phyloP scores from a whole-genome alignment of 1,140 invertebrate species.

The Caenorhabditis brenneri region DNA sequence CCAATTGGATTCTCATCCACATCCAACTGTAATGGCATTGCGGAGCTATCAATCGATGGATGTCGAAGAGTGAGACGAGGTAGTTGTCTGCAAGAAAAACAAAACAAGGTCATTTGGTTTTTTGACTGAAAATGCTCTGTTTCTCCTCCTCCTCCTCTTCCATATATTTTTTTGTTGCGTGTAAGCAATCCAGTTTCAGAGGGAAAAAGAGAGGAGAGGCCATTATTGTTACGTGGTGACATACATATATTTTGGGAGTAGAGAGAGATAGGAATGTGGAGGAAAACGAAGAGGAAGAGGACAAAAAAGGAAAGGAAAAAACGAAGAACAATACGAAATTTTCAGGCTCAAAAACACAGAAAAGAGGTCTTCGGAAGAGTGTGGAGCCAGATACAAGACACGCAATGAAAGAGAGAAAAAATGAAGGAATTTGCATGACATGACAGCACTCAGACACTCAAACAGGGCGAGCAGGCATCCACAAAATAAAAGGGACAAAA shows the following conservation, averaged over 20 bases:
- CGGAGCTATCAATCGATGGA: conserved; percentile 42
- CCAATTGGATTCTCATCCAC: conserved; percentile 28
- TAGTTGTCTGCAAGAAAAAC: conserved; percentile 44
- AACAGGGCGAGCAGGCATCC: neutral
- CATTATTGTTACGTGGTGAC: neutral
- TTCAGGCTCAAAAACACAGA: neutral
- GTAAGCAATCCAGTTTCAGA: neutral
- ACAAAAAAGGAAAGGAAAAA: neutral
- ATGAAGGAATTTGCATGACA: neutral
- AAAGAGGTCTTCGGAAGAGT: neutral
- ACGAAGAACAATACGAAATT: neutral
- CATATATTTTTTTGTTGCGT: neutral
- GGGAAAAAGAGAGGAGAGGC: no score
- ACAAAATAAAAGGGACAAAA: no score
- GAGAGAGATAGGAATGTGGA: no score
- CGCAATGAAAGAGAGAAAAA: neutral
- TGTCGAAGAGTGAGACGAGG: conserved; percentile 46
- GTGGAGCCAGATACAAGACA: no score
- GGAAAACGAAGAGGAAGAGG: no score
- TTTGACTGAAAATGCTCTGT: neutral
- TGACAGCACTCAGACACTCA: neutral
- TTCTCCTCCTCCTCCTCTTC: neutral
- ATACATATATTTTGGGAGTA: no score
- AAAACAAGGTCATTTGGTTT: conserved; percentile 6
- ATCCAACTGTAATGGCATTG: conserved; percentile 42